phyloP scores from a whole-genome alignment of 2,888 invertebrate species.

The Neoitamus cyanurus region DNA sequence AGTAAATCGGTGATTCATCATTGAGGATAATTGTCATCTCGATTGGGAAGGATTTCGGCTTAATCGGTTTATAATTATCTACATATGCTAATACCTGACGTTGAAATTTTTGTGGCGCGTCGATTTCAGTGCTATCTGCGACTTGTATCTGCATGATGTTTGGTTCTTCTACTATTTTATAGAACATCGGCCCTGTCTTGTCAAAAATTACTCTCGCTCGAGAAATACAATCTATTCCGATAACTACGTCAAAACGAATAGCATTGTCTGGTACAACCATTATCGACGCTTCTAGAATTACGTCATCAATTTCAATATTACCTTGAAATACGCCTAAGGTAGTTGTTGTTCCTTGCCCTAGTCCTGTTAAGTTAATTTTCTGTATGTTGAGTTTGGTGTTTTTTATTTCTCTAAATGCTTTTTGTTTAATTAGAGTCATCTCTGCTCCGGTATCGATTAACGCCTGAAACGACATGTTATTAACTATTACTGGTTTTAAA shows the following conservation, averaged over 20 bases:
- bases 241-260: neutral
- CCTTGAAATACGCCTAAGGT: neutral
- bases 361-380: neutral
- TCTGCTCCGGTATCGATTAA: constrained; percentile 18
- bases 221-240: neutral
- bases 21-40: constrained; percentile 56
- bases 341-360: neutral
- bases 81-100: no score
- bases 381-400: neutral
- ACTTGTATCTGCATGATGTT: constrained; percentile 23
- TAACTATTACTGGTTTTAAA: neutral
- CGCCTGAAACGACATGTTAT: neutral
- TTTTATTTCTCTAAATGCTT: neutral
- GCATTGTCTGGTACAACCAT: neutral
- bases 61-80: neutral
- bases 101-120: constrained; percentile 1
- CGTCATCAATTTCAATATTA: neutral
- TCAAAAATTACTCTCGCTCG: neutral
- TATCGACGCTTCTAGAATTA: neutral
- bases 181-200: neutral
- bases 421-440: neutral
- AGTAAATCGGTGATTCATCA: constrained; percentile 57
- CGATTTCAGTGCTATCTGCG: neutral
- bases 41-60: neutral
- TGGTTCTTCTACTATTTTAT: neutral